phyloP scores from a whole-genome alignment of 2,797 vertebrate species.

The Anguilla anguilla region DNA sequence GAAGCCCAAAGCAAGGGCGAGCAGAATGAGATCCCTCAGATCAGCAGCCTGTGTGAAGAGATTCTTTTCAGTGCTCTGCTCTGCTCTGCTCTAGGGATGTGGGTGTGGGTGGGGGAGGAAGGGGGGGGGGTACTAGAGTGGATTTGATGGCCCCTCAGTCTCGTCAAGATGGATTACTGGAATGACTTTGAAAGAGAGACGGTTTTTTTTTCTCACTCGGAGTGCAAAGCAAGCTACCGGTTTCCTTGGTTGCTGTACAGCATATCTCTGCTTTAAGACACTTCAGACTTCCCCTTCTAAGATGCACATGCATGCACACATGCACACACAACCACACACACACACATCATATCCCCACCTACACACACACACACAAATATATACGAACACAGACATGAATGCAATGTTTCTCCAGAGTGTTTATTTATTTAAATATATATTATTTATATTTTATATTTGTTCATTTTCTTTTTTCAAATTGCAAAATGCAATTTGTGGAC shows the following conservation, averaged over 20 bases:
- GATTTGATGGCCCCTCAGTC: constrained; percentile 72
- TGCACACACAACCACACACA: constrained; percentile 1
- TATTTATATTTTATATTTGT: too few species aligned
- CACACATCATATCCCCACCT: neutral
- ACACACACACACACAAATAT: neutral
- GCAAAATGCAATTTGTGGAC: neutral
- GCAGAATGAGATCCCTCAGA: neutral
- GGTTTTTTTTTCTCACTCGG: constrained; percentile 71
- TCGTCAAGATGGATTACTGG: constrained; percentile 77
- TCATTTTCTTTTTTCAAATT: too few species aligned
- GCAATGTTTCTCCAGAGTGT: neutral
- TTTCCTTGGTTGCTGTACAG: neutral
- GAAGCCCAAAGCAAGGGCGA: neutral
- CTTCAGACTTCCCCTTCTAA: constrained; percentile 35
- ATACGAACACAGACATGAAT: neutral
- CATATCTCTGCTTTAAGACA: constrained; percentile 26
- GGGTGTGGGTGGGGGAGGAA: constrained; percentile 29
- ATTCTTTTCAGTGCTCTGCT: neutral
- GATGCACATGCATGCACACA: constrained; percentile 21
- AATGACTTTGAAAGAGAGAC: constrained; percentile 68
- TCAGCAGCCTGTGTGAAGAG: neutral
- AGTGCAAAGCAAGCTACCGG: constrained; percentile 62
- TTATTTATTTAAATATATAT: neutral
- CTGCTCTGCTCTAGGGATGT: neutral
- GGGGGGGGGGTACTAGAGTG: constrained; percentile 62